Percentiles rank a stretch among this genome's conserved stretches.
Evolutionary conservation across 2,888 invertebrate species (phyloP).

Genomic region (Lithophane socia): DNA sequence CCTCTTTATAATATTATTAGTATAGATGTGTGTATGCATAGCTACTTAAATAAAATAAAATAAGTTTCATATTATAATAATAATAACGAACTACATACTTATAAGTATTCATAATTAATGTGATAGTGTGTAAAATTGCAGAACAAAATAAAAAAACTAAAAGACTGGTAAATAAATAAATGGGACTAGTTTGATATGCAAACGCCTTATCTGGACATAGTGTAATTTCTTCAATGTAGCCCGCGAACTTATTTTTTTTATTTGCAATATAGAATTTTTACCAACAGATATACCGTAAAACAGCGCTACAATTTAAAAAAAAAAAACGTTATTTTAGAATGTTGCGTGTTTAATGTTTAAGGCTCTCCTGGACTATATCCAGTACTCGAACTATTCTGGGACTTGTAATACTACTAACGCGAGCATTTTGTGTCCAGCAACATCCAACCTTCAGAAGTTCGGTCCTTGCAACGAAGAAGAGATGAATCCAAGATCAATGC

Average conservation of each 20-base stretch:
- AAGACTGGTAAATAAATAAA: too few species aligned
- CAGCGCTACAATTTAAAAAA: not conserved
- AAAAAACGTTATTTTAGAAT: not conserved
- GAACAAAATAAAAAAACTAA: too few species aligned
- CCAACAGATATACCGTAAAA: not conserved
- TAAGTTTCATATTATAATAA: too few species aligned
- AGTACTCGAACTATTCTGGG: not conserved
- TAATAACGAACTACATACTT: too few species aligned
- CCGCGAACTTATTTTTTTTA: not conserved
- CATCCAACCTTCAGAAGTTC: conserved; percentile 71
- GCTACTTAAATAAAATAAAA: too few species aligned
- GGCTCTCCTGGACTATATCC: too few species aligned
- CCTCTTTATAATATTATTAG: too few species aligned
- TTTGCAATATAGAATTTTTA: not conserved
- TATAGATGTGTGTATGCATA: too few species aligned
- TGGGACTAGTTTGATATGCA: not conserved
- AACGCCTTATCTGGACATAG: not conserved
- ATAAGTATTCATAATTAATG: too few species aligned
- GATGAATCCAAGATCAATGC: conserved; percentile 32
- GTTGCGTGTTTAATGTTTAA: too few species aligned
- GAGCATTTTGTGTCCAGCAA: conserved; percentile 45
- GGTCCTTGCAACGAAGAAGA: conserved; percentile 77
- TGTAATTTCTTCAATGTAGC: not conserved
- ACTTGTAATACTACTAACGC: not conserved
- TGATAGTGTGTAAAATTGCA: too few species aligned